Evolutionary conservation across 2,797 vertebrate genomes (phyloP).

Genomic region (Anguilla obscura): DNA sequence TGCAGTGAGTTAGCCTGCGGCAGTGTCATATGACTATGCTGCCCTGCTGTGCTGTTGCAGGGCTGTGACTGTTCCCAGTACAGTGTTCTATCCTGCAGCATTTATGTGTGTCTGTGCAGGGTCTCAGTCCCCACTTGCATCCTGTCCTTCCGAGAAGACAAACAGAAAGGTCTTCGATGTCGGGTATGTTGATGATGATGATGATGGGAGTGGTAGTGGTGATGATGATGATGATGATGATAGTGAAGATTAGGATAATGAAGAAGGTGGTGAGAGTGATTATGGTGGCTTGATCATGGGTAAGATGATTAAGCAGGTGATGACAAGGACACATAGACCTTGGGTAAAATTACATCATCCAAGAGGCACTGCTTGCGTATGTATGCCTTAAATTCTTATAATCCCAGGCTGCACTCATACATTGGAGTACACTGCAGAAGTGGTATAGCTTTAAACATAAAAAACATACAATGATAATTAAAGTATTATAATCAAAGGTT

Average conservation of each 20-base stretch:
- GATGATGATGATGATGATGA: background rate
- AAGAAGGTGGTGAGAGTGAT: background rate
- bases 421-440: background rate
- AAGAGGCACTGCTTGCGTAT: background rate
- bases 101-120: constrained; percentile 48
- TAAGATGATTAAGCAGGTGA: background rate
- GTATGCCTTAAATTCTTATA: background rate
- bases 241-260: background rate
- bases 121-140: constrained; percentile 63
- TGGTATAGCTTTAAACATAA: background rate
- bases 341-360: background rate
- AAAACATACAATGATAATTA: background rate
- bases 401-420: background rate
- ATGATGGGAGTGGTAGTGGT: background rate
- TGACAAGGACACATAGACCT: background rate
- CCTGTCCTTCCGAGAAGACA: constrained; percentile 72
- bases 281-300: background rate
- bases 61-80: background rate
- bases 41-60: no score
- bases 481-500: background rate
- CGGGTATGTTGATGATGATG: constrained; percentile 70
- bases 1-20: background rate
- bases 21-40: background rate
- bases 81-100: background rate
- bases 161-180: constrained; percentile 71